Conservation (phyloP, 2,888 invertebrate species). For the Drosophila mercatorum region DNA sequence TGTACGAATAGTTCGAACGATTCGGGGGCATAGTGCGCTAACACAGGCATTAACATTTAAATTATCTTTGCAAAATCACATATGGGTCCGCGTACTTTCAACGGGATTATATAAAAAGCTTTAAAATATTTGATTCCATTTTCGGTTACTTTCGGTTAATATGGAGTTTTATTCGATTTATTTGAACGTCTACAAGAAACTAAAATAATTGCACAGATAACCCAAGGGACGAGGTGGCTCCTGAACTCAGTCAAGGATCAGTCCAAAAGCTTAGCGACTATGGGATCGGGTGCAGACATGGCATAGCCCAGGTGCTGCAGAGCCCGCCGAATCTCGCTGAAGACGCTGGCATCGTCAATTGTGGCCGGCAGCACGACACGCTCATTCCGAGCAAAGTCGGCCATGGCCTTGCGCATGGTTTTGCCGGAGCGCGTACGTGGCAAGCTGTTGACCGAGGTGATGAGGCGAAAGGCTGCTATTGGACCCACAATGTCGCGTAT, state of each 20-base stretch:
- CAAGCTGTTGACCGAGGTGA: conserved; percentile 91
- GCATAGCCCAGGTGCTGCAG: conserved; percentile 92
- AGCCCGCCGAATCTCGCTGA: conserved; percentile 90
- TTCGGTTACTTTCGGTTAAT: neutral
- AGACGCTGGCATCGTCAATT: conserved; percentile 94
- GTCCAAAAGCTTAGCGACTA: conserved; percentile 69
- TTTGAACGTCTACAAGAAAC: conserved; percentile 11
- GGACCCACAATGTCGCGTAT: conserved; percentile 86
- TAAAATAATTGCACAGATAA: conserved; percentile 11
- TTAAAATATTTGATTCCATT: neutral
- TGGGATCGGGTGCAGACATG: conserved; percentile 89
- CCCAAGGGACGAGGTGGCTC: neutral
- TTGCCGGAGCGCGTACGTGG: conserved; percentile 94
- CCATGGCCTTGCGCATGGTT: conserved; percentile 91
- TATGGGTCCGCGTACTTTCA: conserved; percentile 3
- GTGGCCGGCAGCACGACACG: conserved; percentile 92
- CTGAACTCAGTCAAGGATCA: conserved; percentile 24
- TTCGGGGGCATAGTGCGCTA: conserved; percentile 37
- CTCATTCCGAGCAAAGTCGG: conserved; percentile 93
- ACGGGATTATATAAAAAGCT: conserved; percentile 13
- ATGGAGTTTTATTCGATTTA: conserved; percentile 49
- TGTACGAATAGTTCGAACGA: conserved; percentile 35
- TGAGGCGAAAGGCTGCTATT: conserved; percentile 94
- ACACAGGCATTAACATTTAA: conserved; percentile 66
- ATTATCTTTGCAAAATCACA: conserved; percentile 55